Base-by-base conservation (phyloP, 2,888 invertebrate genomes). In the Antitype chi region DNA sequence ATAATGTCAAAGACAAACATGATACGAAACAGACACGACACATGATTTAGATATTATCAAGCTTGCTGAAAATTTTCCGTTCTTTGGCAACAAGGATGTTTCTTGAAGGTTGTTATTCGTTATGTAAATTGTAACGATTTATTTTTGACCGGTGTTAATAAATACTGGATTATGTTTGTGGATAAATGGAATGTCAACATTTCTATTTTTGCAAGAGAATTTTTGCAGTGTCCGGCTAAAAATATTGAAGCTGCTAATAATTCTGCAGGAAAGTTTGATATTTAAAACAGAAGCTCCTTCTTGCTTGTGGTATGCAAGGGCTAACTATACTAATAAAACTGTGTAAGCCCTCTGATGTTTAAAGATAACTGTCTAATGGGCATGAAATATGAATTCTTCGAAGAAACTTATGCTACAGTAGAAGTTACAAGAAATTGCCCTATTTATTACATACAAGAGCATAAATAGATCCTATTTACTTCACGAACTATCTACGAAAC, bases 1-100 rank as follows among this genome's bases (percentile, higher is more conserved):
- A 87, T 83, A 86, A 55, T 75, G 70, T 67, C 76, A 82, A 76
- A 80, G 80, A 78, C 78, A 78, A 59, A 59, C 20, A 47, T 70
- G 77, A 87, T 63, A 73, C 67, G 63, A 75, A 88, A 70, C 84
- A 81, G 74, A 86, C 64, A 13, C 63, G 71, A 38, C 71, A 72
- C 17, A 74, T 69, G 60, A 67, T 66, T 74, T 32, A n/a, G 66
- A 71, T 81, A 52, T 59, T 23, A 64, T 77, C 67, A 69, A 11
- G 55, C 17, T 69, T 59, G 47, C 78, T 69, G 68, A 85, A 75
- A 67, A 70, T 74, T 57, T 80, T 80, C 85, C 85, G 76, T 73
- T 84, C 72, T 70, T 32, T 71, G 68, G 32, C 32, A 38, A 38
- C 64, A 72, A 84, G 76, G 80, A 86, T 76, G 28, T 70, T 69